A percentile compares a stretch with the other conserved stretches of the same genome.
These are phyloP conservation scores for Desmophyllum pertusum DNA, from an alignment of 92 coral and sea anemone genomes.

Conservation along the genomic window DNA sequence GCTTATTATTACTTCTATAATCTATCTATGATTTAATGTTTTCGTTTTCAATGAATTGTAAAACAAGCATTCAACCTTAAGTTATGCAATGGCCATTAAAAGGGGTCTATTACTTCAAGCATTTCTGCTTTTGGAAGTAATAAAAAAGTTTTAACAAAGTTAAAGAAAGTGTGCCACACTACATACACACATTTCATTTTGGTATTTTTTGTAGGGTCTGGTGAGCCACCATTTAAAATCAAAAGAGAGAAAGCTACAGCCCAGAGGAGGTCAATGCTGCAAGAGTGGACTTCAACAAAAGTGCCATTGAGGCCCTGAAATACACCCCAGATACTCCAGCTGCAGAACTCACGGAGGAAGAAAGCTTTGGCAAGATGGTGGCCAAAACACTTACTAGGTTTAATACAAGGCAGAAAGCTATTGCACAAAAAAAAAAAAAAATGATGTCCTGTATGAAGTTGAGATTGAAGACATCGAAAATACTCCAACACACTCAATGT, in stretches of 20 bases:
- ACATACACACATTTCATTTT: neutral
- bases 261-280: constrained; percentile 25
- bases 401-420: constrained; percentile 46
- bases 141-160: too few relatives aligned
- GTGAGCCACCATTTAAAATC: constrained; percentile 10
- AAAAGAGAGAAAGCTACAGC: constrained; percentile 21
- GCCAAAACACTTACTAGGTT: constrained; percentile 51
- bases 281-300: constrained; percentile 44
- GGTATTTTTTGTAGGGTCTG: constrained; percentile 10
- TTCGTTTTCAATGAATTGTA: too few relatives aligned
- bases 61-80: too few relatives aligned
- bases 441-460: constrained; percentile 49
- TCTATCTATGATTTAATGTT: too few relatives aligned
- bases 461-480: constrained; percentile 33
- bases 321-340: neutral
- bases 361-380: constrained; percentile 55
- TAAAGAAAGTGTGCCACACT: too few relatives aligned
- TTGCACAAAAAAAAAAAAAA: constrained; percentile 34
- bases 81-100: too few relatives aligned
- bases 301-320: constrained; percentile 54
- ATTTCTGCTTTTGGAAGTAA: too few relatives aligned
- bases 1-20: too few relatives aligned
- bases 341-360: constrained; percentile 53
- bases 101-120: too few relatives aligned
- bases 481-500: neutral